Percentiles rank a stretch among this genome's conserved stretches.
Evolutionary conservation across 2,888 invertebrate genomes (phyloP).

Genomic region (Limnephilus auricula): DNA sequence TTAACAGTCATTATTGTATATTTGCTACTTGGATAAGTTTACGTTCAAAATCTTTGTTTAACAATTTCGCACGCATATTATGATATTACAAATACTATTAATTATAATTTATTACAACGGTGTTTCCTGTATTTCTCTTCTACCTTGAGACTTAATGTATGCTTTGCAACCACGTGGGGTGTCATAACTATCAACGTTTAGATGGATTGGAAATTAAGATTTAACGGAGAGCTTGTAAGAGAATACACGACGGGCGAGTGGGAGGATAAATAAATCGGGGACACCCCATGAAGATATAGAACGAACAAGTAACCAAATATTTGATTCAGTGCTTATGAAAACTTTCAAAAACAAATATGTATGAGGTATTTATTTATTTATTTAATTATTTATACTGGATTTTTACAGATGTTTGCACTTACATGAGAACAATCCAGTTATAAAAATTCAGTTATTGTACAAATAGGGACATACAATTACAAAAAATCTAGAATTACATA

Average conservation of each 20-base stretch:
- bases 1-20: background rate
- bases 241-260: background rate
- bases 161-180: background rate
- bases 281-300: background rate
- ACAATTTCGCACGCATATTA: background rate
- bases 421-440: too few species aligned
- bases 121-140: background rate
- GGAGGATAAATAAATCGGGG: background rate
- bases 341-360: too few species aligned
- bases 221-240: background rate
- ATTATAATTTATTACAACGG: background rate
- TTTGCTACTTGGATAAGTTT: background rate
- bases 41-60: background rate
- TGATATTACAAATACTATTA: background rate
- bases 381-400: too few species aligned
- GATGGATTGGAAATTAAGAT: too few species aligned
- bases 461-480: too few species aligned
- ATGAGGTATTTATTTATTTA: too few species aligned
- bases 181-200: too few species aligned
- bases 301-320: too few species aligned
- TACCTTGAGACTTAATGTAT: background rate
- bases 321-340: too few species aligned
- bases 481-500: too few species aligned
- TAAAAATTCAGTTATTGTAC: too few species aligned
- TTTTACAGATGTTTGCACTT: too few species aligned